phyloP scores from a whole-genome alignment of 2,797 vertebrate species.

The Odontamblyopus rebecca region DNA sequence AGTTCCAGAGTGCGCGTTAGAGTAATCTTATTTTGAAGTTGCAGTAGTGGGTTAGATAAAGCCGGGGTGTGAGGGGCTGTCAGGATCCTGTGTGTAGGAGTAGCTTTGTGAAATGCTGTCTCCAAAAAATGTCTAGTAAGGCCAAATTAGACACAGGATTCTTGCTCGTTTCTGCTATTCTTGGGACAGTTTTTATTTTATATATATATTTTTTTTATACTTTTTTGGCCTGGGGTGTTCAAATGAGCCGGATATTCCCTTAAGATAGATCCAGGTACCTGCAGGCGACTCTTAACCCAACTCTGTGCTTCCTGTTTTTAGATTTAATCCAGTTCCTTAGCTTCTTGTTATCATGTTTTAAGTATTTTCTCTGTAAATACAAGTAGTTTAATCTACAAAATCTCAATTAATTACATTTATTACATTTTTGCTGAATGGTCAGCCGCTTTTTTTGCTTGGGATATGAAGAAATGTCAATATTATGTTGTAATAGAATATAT shows the following conservation, averaged over 20 bases:
- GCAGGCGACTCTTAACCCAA: conserved; percentile 51
- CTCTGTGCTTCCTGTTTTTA: conserved; percentile 21
- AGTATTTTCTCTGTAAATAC: too few relatives aligned
- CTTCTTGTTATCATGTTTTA: too few relatives aligned
- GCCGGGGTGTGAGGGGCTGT: not conserved
- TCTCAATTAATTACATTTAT: too few relatives aligned
- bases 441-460: too few relatives aligned
- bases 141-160: conserved; percentile 55
- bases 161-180: conserved; percentile 64
- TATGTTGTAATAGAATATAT: too few relatives aligned
- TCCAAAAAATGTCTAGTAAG: conserved; percentile 54
- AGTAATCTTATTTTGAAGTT: not conserved
- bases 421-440: too few relatives aligned
- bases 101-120: conserved; percentile 28
- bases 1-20: not conserved
- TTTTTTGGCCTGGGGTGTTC: conserved; percentile 34
- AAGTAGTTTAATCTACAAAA: too few relatives aligned
- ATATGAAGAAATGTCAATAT: too few relatives aligned
- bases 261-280: conserved; percentile 52
- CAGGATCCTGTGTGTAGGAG: not conserved
- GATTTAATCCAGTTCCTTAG: not conserved
- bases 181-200: conserved; percentile 28
- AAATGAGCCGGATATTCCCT: conserved; percentile 49
- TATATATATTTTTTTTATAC: not conserved
- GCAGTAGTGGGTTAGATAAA: not conserved